Evolutionary conservation across 2,888 invertebrate species (phyloP), one percentile per base, ranked within the genome.

Genomic region (Tachina grossa): DNA sequence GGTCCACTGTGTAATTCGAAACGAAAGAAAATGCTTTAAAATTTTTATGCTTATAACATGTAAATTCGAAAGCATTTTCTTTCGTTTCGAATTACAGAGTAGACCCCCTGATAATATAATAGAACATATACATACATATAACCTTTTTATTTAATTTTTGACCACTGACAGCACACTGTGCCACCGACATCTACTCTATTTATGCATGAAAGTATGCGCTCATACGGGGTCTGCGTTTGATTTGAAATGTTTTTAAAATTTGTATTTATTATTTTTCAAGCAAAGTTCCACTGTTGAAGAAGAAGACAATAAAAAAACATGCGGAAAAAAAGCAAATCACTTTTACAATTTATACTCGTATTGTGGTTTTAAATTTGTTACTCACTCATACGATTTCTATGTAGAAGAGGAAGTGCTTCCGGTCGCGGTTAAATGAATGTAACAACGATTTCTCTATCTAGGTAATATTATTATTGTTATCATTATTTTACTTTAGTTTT

Each of bases 401-500:
- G 47, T 78, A 86, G 84, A 82, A 83, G 87, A 87, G 88, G 88
- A 88, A 88, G 88, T 88, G 75, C 87, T 88, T 88, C 88, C 88
- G 87, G 88, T 85, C 85, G 84, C 71, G 86, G 83, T 85, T 81
- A 84, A 87, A 87, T 88, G 87, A 83, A 87, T 77, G 79, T 80
- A 82, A 82, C 79, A 85, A 55, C 85, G 85, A 85, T 85, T 85
- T 85, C 83, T 85, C 83, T 72, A 85, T 85, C 53, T 80, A 80
- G 83, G 84, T 80, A 80, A 65, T 69, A 68, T 63, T 83, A 65
- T 79, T 82, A 66, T 31, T 31, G 4, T 72, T 68, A 68, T 69
- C 65, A 59, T 79, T 81, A 72, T 77, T 69, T 82, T 72, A 22
- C 59, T 68, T 69, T 71, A 68, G 53, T 75, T 59, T 63, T 78